Conservation (phyloP, 2,888 invertebrate genomes). For the Hypomecis atomaria region DNA sequence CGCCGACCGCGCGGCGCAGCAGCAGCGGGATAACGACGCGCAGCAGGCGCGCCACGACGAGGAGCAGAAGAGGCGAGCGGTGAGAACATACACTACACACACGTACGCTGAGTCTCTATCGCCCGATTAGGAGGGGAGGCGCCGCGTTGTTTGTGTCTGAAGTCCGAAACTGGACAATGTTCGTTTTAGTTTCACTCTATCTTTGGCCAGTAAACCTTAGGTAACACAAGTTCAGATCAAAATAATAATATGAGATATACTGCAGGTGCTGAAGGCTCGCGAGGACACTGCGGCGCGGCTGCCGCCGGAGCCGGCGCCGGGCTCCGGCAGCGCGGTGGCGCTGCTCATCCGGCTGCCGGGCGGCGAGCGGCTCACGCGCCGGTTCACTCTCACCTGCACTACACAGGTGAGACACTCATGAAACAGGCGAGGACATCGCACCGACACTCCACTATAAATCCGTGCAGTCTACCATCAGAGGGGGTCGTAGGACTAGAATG, state of each 20-base stretch:
- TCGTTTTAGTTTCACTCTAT: too few relatives aligned
- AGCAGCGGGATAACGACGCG: conserved; percentile 76
- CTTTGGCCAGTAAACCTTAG: too few relatives aligned
- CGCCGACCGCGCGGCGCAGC: conserved; percentile 63
- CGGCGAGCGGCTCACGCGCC: conserved; percentile 94
- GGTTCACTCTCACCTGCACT: conserved; percentile 92
- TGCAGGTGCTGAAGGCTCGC: conserved; percentile 87
- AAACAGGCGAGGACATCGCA: too few relatives aligned
- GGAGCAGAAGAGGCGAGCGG: conserved; percentile 55
- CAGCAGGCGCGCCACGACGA: conserved; percentile 57
- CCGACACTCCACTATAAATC: too few relatives aligned
- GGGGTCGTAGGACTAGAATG: too few relatives aligned
- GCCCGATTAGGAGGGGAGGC: too few relatives aligned
- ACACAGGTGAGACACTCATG: too few relatives aligned
- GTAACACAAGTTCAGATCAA: too few relatives aligned
- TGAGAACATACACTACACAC: conserved; percentile 26
- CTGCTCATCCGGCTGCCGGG: conserved; percentile 96
- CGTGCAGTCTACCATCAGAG: too few relatives aligned
- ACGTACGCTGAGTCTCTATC: too few relatives aligned
- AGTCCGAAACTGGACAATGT: too few relatives aligned
- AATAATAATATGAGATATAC: conserved; percentile 2
- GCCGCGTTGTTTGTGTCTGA: conserved; percentile 48
- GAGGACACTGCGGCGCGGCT: conserved; percentile 86
- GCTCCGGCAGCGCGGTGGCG: conserved; percentile 88
- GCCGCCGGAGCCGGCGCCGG: conserved; percentile 90